A percentile compares a stretch with the other conserved stretches of the same genome.
These are phyloP conservation scores for Drymonia ruficornis DNA, from an alignment of 2,888 invertebrate species.

Conservation along the genomic window DNA sequence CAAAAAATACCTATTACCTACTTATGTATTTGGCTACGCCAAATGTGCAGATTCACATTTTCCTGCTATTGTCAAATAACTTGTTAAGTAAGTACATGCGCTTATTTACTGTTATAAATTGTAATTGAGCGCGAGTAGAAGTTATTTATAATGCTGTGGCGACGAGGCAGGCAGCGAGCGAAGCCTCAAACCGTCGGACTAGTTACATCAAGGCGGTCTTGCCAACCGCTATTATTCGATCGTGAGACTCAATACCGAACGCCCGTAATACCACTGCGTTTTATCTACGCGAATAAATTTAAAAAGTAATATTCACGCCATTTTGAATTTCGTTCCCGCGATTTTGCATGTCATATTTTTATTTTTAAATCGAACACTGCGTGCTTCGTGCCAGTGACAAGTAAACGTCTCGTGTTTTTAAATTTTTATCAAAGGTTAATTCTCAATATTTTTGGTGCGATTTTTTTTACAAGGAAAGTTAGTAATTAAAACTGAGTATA, in stretches of 20 bases:
- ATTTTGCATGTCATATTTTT: slow-evolving; percentile 16
- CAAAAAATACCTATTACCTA: too few species aligned
- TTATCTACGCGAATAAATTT: slow-evolving; percentile 12
- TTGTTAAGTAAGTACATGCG: neutral
- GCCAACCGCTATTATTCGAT: slow-evolving; percentile 8
- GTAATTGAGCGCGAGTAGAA: slow-evolving; percentile 21
- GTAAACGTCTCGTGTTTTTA: slow-evolving; percentile 13
- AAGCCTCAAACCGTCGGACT: slow-evolving; percentile 41
- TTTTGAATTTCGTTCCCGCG: slow-evolving; percentile 27
- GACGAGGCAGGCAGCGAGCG: slow-evolving; percentile 27
- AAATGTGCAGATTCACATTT: neutral
- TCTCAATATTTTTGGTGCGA: slow-evolving; percentile 23
- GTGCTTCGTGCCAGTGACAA: slow-evolving; percentile 20
- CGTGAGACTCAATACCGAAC: slow-evolving; percentile 31
- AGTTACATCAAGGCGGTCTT: slow-evolving; percentile 21
- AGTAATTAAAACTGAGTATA: neutral
- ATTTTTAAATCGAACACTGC: slow-evolving; percentile 13
- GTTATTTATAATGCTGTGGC: slow-evolving; percentile 38
- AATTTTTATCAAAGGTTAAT: slow-evolving; percentile 23
- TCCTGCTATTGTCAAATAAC: neutral
- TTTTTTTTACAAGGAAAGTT: neutral
- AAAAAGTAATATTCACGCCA: slow-evolving; percentile 27
- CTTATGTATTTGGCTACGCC: neutral
- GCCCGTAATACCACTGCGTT: slow-evolving; percentile 19
- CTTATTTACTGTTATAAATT: slow-evolving; percentile 1